Conservation (phyloP, 2,888 invertebrate species). For the Hirtodrosophila cameraria region DNA sequence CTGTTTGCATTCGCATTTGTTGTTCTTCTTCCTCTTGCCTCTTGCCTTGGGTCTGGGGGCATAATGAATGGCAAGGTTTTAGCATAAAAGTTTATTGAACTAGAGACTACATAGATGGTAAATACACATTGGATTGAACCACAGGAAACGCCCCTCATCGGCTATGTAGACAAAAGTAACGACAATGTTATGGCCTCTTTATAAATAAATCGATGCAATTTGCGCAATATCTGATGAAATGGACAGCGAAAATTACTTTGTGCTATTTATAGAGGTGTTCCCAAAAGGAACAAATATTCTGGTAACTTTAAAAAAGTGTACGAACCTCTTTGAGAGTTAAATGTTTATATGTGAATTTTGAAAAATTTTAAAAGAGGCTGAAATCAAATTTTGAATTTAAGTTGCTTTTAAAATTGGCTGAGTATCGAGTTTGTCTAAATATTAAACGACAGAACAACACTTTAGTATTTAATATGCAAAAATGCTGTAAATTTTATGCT, state of each 20-base stretch:
- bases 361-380: no score
- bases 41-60: constrained; percentile 3
- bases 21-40: constrained; percentile 25
- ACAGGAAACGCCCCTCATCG: constrained; percentile 12
- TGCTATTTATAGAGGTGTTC: background rate
- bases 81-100: constrained; percentile 79
- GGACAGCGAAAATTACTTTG: constrained; percentile 37
- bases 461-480: no score
- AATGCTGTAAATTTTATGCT: no score
- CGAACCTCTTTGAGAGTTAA: no score
- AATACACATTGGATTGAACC: constrained; percentile 31
- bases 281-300: background rate
- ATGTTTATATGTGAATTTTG: no score
- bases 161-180: constrained; percentile 13
- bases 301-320: no score
- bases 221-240: constrained; percentile 6
- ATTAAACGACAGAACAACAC: no score
- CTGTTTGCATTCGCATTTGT: constrained; percentile 42
- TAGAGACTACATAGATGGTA: constrained; percentile 46
- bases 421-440: no score
- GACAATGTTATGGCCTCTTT: constrained; percentile 17
- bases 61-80: constrained; percentile 65
- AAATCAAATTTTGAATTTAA: no score
- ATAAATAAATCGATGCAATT: constrained; percentile 43
- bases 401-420: no score